Conservation (phyloP, 2,797 vertebrate species). For the Sorex maritimensis region DNA sequence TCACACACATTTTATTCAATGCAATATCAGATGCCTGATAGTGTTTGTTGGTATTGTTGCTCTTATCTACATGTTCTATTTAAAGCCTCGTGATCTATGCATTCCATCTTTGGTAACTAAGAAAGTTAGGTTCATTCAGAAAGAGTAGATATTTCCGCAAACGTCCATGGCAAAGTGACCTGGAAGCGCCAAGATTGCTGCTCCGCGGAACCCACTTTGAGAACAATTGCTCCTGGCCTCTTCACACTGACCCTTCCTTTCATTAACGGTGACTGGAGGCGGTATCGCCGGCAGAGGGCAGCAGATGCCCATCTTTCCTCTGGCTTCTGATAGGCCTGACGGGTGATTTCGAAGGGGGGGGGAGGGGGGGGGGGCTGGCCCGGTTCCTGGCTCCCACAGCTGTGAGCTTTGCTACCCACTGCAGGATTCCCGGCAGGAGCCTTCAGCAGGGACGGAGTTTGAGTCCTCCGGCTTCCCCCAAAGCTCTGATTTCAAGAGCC, state of each 20-base stretch:
- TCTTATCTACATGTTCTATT: neutral
- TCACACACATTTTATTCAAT: neutral
- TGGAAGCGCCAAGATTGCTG: neutral
- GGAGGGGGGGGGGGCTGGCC: too few relatives aligned
- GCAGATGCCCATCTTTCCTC: constrained; percentile 35
- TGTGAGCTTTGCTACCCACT: too few relatives aligned
- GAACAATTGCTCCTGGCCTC: neutral
- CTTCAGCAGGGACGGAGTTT: neutral
- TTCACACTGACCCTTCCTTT: neutral
- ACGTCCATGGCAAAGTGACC: neutral
- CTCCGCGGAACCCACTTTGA: neutral
- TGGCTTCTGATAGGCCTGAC: neutral
- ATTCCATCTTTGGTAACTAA: constrained; percentile 27
- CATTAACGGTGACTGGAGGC: neutral
- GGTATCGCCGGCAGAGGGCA: constrained; percentile 75
- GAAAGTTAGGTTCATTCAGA: neutral
- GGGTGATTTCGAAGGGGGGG: too few relatives aligned
- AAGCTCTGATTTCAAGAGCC: constrained; percentile 32
- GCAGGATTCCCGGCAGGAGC: neutral
- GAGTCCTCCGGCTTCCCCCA: neutral
- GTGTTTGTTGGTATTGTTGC: neutral
- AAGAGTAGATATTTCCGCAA: constrained; percentile 6
- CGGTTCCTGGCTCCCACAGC: too few relatives aligned
- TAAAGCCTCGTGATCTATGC: neutral
- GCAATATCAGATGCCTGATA: neutral